These are phyloP conservation scores for Chaetodon trifasciatus DNA, from an alignment of 2,797 vertebrate species.

Conservation along the genomic window DNA sequence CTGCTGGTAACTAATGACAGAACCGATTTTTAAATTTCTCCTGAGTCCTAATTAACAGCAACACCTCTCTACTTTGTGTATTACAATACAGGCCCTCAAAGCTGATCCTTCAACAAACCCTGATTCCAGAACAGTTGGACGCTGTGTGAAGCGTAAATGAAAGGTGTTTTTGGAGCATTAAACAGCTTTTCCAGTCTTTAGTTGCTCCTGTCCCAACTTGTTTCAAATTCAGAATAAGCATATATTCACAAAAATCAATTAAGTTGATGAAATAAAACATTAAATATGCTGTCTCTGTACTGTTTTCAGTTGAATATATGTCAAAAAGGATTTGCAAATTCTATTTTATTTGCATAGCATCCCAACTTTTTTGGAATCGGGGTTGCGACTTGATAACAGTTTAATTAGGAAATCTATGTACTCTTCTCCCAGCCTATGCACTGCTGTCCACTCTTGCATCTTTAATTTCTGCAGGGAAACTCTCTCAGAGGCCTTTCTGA, in stretches of 20 bases:
- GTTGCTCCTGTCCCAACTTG: too few species aligned
- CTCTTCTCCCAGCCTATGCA: background rate
- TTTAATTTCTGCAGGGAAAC: conserved; percentile 10
- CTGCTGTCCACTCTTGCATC: background rate
- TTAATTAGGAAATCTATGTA: conserved; percentile 19
- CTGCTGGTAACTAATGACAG: conserved; percentile 15
- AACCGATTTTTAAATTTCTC: conserved; percentile 22
- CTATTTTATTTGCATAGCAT: too few species aligned
- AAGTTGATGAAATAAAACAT: too few species aligned
- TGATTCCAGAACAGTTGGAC: background rate
- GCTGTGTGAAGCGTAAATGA: too few species aligned
- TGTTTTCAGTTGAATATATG: too few species aligned
- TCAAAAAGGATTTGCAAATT: too few species aligned
- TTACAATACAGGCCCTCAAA: conserved; percentile 4
- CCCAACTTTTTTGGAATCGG: too few species aligned
- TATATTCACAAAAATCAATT: too few species aligned
- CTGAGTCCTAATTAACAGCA: conserved; percentile 30
- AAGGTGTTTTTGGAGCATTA: too few species aligned
- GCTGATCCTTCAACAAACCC: background rate
- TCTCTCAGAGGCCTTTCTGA: background rate
- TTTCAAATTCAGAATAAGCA: too few species aligned
- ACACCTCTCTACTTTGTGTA: background rate
- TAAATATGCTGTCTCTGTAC: too few species aligned
- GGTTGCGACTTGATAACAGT: background rate
- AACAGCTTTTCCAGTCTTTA: too few species aligned